A percentile compares a stretch with the other conserved stretches of the same genome.
Conservation (phyloP, 2,797 vertebrate genomes). For the Myoxocephalus aenaeus region DNA sequence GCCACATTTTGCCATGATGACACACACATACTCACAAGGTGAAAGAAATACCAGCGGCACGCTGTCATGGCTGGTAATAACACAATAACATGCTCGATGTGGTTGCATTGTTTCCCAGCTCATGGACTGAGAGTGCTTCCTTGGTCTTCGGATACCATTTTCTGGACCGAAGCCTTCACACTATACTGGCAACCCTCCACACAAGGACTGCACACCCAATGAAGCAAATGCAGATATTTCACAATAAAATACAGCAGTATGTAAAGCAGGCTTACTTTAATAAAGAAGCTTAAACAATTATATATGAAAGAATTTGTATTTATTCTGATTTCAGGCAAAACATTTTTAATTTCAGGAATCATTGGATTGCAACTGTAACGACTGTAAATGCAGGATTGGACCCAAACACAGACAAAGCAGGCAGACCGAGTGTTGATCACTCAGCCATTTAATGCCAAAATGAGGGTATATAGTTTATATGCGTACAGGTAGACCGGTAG, state of each 20-base stretch:
- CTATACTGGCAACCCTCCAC: constrained; percentile 36
- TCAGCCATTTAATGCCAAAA: too few relatives aligned
- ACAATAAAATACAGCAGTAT: constrained; percentile 18
- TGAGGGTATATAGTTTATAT: too few relatives aligned
- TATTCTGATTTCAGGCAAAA: background rate
- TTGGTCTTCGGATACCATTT: constrained; percentile 13
- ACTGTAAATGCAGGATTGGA: too few relatives aligned
- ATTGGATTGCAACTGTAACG: too few relatives aligned
- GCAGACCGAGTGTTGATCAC: too few relatives aligned
- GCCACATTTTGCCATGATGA: background rate
- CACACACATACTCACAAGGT: background rate
- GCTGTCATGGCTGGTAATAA: background rate
- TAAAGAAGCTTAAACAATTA: constrained; percentile 8
- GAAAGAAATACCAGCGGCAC: background rate
- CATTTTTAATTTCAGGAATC: background rate
- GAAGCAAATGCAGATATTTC: constrained; percentile 29
- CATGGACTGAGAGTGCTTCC: background rate
- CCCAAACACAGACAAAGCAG: too few relatives aligned
- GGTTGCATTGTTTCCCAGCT: constrained; percentile 6
- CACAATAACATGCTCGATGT: constrained; percentile 23
- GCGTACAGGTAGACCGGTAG: too few relatives aligned
- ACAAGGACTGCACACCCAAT: constrained; percentile 31
- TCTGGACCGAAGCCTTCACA: constrained; percentile 37
- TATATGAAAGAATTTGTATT: constrained; percentile 8
- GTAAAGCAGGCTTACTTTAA: background rate